These are phyloP conservation scores for Leucophenga maculata DNA, from an alignment of 2,888 invertebrate genomes.

Conservation along the genomic window DNA sequence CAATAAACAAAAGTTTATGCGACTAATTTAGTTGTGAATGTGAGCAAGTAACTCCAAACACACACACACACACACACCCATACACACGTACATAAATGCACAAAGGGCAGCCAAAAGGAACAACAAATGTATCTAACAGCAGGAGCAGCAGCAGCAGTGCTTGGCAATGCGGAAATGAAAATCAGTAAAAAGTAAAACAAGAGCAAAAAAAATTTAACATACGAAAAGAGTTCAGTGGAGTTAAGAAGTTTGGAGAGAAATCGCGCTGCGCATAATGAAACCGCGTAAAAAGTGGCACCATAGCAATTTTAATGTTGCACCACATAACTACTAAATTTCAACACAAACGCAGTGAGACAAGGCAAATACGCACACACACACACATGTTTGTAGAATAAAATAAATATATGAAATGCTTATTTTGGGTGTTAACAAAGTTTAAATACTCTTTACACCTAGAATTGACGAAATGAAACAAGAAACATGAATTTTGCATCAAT, in stretches of 20 bases:
- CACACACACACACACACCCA: constrained; percentile 9
- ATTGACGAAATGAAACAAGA: too few species aligned
- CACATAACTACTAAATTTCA: too few species aligned
- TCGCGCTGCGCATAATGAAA: too few species aligned
- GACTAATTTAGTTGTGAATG: background rate
- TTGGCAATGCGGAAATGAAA: background rate
- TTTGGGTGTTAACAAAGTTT: too few species aligned
- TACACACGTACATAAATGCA: background rate
- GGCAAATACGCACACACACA: too few species aligned
- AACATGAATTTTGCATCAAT: too few species aligned
- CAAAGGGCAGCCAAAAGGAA: constrained; percentile 29
- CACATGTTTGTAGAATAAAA: background rate
- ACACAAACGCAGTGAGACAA: too few species aligned
- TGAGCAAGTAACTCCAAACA: background rate
- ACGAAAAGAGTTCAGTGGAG: constrained; percentile 19
- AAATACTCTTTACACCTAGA: too few species aligned
- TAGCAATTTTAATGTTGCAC: too few species aligned
- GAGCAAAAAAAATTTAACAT: constrained; percentile 37
- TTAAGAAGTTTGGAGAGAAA: too few species aligned
- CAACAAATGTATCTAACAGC: background rate
- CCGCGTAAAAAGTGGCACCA: too few species aligned
- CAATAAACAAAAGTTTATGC: background rate
- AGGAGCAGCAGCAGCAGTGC: background rate
- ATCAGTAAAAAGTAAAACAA: constrained; percentile 3
- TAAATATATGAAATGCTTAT: too few species aligned